phyloP scores from a whole-genome alignment of 53 echinoderm and acorn worm genomes.

The Echinarachnius parma region DNA sequence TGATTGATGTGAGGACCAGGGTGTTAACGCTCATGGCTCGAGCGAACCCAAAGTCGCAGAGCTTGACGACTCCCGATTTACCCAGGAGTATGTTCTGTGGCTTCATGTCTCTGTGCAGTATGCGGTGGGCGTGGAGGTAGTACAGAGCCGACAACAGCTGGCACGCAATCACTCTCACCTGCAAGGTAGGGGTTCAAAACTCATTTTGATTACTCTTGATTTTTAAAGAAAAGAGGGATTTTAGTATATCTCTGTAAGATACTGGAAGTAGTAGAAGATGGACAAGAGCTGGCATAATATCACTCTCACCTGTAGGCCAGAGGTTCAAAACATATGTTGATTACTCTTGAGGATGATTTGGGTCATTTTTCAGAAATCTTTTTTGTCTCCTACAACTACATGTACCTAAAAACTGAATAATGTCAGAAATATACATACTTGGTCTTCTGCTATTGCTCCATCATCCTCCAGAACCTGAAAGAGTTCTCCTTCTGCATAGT shows the following conservation, averaged over 20 bases:
- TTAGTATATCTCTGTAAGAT: too few species aligned
- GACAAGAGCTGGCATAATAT: constrained; percentile 90
- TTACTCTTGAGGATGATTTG: too few species aligned
- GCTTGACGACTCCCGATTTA: constrained; percentile 91
- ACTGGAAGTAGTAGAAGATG: constrained; percentile 87
- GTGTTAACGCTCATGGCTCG: constrained; percentile 96
- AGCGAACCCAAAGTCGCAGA: constrained; percentile 98
- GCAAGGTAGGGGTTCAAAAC: too few species aligned
- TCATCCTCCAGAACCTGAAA: constrained; percentile 97
- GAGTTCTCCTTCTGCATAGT: constrained; percentile 95
- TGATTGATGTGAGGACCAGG: constrained; percentile 90
- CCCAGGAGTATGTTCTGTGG: constrained; percentile 97
- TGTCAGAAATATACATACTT: constrained; percentile 44
- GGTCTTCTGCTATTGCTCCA: constrained; percentile 82
- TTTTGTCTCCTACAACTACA: too few species aligned
- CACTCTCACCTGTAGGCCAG: constrained; percentile 67
- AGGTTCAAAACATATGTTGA: too few species aligned
- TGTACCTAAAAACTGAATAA: not conserved
- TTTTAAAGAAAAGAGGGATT: too few species aligned
- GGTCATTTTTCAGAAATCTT: too few species aligned
- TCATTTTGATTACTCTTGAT: too few species aligned
- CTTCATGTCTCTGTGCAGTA: constrained; percentile 98
- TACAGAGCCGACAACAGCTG: constrained; percentile 88
- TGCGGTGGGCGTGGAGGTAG: constrained; percentile 92
- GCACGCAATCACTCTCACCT: constrained; percentile 85